Evolutionary conservation across 2,888 invertebrate species (phyloP).

Genomic region (Scaptomyza caliginosa): DNA sequence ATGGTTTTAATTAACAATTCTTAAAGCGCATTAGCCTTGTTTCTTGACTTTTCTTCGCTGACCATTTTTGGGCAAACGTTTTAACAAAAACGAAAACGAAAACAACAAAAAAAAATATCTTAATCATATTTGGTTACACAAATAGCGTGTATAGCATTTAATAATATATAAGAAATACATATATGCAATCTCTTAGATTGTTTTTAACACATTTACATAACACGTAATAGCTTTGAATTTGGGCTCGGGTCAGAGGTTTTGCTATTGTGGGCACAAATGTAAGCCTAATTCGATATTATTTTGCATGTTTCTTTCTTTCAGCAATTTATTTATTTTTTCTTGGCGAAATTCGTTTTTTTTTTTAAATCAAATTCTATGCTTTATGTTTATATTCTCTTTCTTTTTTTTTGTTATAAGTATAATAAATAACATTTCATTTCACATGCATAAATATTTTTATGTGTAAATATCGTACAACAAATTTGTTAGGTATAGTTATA

Average conservation of each 20-base stretch:
- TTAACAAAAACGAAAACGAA: too few species aligned
- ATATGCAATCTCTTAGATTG: slow-evolving; percentile 62
- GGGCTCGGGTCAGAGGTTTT: neutral
- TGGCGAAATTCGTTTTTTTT: slow-evolving; percentile 47
- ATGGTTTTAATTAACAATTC: slow-evolving; percentile 12
- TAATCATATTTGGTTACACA: slow-evolving; percentile 3
- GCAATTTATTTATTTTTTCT: slow-evolving; percentile 24
- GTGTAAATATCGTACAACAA: slow-evolving; percentile 41
- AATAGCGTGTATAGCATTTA: neutral
- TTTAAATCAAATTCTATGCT: slow-evolving; percentile 29
- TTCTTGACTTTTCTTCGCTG: neutral
- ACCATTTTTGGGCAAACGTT: neutral
- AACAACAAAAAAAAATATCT: neutral
- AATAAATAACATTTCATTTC: slow-evolving; percentile 34
- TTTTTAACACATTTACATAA: slow-evolving; percentile 45
- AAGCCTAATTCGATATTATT: too few species aligned
- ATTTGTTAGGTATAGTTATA: slow-evolving; percentile 32
- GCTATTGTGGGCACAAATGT: neutral
- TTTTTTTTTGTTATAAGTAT: slow-evolving; percentile 6
- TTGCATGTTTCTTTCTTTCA: neutral
- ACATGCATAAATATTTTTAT: slow-evolving; percentile 32
- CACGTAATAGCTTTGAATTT: slow-evolving; percentile 18
- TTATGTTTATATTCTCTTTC: too few species aligned
- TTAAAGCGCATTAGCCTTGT: slow-evolving; percentile 2
- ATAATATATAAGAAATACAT: slow-evolving; percentile 34